These are phyloP conservation scores for Nemurella pictetii DNA, from an alignment of 2,888 invertebrate species.

Conservation along the genomic window DNA sequence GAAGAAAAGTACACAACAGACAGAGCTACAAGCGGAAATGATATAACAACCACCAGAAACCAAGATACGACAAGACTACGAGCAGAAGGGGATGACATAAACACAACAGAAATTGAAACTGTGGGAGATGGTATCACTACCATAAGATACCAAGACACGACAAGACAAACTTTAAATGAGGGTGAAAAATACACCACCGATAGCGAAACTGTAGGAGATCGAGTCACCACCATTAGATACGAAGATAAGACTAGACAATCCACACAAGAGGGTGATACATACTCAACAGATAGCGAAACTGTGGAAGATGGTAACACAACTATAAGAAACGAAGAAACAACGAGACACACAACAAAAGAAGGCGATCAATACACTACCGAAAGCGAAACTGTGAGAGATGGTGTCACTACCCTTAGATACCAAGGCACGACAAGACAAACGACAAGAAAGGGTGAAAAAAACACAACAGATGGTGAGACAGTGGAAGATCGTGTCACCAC, in stretches of 20 bases:
- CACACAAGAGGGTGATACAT: not conserved
- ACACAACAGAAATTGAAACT: not conserved
- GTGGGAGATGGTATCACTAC: not conserved
- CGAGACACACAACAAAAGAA: not conserved
- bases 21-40: not conserved
- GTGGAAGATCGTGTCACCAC: too few species aligned
- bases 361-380: not conserved
- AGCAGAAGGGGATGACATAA: not conserved
- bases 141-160: not conserved
- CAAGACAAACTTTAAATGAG: not conserved
- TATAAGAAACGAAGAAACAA: not conserved
- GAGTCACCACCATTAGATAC: not conserved
- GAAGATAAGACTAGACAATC: not conserved
- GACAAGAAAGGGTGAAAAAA: too few species aligned
- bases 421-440: not conserved
- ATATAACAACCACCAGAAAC: not conserved
- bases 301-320: not conserved
- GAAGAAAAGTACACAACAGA: too few species aligned
- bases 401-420: not conserved
- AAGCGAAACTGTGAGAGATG: not conserved
- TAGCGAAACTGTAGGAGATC: not conserved
- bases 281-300: not conserved
- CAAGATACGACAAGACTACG: not conserved
- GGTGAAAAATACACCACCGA: not conserved
- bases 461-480: too few species aligned